Evolutionary conservation across 1,140 invertebrate species (phyloP), one percentile per base, ranked within the genome.

Genomic region (Drosophila triauraria): DNA sequence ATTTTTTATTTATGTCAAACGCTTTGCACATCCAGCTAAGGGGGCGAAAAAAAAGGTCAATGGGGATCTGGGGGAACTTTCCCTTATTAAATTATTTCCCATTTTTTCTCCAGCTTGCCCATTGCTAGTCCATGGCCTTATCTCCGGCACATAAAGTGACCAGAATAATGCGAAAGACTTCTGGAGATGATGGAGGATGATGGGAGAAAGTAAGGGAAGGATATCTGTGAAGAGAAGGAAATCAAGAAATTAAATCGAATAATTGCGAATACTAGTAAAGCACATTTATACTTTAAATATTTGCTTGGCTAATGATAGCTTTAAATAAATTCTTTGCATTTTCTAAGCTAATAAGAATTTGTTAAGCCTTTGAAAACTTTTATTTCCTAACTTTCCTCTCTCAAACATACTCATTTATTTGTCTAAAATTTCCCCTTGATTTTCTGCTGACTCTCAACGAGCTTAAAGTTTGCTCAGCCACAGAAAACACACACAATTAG

Each of bases 1-100:
- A 82, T 79, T 86, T 86, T 86, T 86, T 87, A 87, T 86, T 86
- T 86, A 87, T 86, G 65, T 78, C 65, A 61, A 46, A 62, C 81
- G 59, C 74, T 78, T 76, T 62, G 25, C 63, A 65, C 51, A 72
- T 72, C 17, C 56, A 62, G 62, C 65, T 38, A 44, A 23, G 38
- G 20, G 2, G 35, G 17, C 23, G 15, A 32, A 44, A 30, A 47
- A 84, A 82, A 86, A 86, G 83, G 83, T 86, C 74, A 85, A 58
- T 84, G 82, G 48, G 63, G 68, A 70, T 78, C 78, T 42, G 42
- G 62, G 47, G 43, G 46, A 74, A 62, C 71, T 82, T 82, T 79
- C 43, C 78, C 68, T 75, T 87, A 86, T 86, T 86, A 82, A 86
- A 86, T 86, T 86, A 86, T 86, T 85, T 85, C 23, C 15, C 59